Base-by-base conservation (phyloP, 2,888 invertebrate species). In the Dioctria rufipes region DNA sequence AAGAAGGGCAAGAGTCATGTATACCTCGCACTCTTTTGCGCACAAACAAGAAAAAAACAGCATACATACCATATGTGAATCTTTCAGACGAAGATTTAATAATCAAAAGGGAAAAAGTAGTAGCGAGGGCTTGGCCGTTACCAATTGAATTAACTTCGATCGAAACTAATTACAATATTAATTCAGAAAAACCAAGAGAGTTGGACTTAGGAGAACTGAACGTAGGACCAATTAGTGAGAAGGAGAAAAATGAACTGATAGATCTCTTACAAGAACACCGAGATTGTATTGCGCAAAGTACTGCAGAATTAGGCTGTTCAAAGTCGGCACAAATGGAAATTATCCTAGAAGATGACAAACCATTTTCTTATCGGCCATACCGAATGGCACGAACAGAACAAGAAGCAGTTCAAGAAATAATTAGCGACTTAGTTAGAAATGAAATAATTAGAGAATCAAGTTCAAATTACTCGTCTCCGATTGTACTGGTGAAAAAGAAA, bases 291-390 rank as follows among this genome's bases (percentile, higher is more conserved):
- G 71, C 80, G 4, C 8, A 42, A 3, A 61, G 49, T 46, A 13
- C 43, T 2, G 25, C 61, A 1, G 80, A 82, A 61, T 8, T 82
- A 9, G 80, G 80, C 11, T 82, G 82, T 39, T 66, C 71, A 0
- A 75, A 63, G 9, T 67, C 54, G 11, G 49, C 54, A 4, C 3
- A 80, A 79, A 85, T 86, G 83, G 75, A 84, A 37, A 86, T 86
- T 25, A 71, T 83, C 5, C 4, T 69, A 5, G 6, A 69, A 6
- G 25, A 69, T 3, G 37, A 69, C 8, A 46, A 46, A 25, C 69
- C 69, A 4, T 67, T 43, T 67, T 11, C n/a, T 9, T 67, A 43
- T 13, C 67, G 67, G 3, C 67, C 43, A 6, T 67, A 67, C 25
- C 67, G 67, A 11, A 67, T 67, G 46, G 67, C 67, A n/a, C 8